These are phyloP conservation scores for Heterotis niloticus DNA, from an alignment of 2,113 vertebrate species.

Conservation along the genomic window DNA sequence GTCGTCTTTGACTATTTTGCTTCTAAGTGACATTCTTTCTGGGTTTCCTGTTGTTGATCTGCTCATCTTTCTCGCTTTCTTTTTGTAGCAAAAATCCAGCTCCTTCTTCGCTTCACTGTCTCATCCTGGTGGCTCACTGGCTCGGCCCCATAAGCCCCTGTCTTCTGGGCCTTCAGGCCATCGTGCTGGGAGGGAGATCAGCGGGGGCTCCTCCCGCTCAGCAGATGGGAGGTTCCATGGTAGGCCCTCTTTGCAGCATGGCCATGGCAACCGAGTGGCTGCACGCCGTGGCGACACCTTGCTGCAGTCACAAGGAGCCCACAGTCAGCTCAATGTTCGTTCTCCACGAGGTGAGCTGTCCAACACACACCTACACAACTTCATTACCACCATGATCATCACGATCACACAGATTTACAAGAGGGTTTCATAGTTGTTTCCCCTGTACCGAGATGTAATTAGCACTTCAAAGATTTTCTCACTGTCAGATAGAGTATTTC, in stretches of 20 bases:
- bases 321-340: slow-evolving; percentile 40
- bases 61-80: slow-evolving; percentile 36
- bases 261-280: neutral
- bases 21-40: neutral
- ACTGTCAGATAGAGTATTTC: too few relatives aligned
- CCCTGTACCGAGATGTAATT: too few relatives aligned
- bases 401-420: too few relatives aligned
- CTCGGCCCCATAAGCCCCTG: slow-evolving; percentile 31
- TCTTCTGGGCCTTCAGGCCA: neutral
- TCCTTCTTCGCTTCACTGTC: slow-evolving; percentile 16
- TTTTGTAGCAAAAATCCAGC: slow-evolving; percentile 44
- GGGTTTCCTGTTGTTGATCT: slow-evolving; percentile 15
- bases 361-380: too few relatives aligned
- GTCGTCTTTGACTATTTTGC: neutral
- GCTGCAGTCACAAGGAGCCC: neutral
- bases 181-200: slow-evolving; percentile 38
- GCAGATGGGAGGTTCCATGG: neutral
- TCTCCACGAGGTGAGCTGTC: slow-evolving; percentile 47
- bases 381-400: too few relatives aligned
- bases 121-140: neutral
- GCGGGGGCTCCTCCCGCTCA: slow-evolving; percentile 14
- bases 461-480: too few relatives aligned
- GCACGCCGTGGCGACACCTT: slow-evolving; percentile 5
- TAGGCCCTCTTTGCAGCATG: too few relatives aligned
- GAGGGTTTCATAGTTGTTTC: too few relatives aligned